phyloP scores from a whole-genome alignment of 2,797 vertebrate species.

The Clarias fuscus region DNA sequence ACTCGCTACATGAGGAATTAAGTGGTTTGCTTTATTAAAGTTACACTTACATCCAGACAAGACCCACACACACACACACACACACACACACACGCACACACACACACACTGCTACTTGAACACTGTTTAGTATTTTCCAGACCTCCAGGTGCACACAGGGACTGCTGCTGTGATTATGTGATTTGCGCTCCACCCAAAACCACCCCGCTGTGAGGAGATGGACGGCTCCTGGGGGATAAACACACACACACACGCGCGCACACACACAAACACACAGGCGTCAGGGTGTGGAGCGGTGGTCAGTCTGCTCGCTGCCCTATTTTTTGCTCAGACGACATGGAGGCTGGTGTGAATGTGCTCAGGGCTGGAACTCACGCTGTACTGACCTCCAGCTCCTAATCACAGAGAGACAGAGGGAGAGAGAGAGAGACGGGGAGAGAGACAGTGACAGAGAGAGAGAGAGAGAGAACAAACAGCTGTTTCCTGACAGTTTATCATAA shows the following conservation, averaged over 20 bases:
- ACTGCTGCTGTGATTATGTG: conserved; percentile 57
- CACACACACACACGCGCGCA: conserved; percentile 43
- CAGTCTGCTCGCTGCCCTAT: conserved; percentile 78
- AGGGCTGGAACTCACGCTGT: conserved; percentile 68
- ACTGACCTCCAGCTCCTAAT: conserved; percentile 77
- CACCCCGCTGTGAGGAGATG: conserved; percentile 55
- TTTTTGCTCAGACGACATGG: conserved; percentile 77
- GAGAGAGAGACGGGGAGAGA: not conserved
- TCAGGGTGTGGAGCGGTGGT: conserved; percentile 74
- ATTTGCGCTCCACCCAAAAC: conserved; percentile 55
- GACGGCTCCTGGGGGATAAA: conserved; percentile 54
- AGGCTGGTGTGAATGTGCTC: conserved; percentile 70
- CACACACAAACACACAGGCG: conserved; percentile 30
- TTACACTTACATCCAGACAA: not conserved
- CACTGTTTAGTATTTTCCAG: conserved; percentile 47
- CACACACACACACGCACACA: conserved; percentile 12
- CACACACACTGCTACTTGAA: conserved; percentile 24
- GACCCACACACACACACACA: not conserved
- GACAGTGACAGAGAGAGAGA: not conserved
- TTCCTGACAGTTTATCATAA: not conserved
- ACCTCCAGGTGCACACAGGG: conserved; percentile 51
- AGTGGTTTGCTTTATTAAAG: not conserved
- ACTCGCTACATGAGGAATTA: not conserved
- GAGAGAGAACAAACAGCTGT: not conserved
- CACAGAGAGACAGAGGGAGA: conserved; percentile 57